Evolutionary conservation across 2,113 vertebrate species (phyloP).

Genomic region (Sitta europaea): DNA sequence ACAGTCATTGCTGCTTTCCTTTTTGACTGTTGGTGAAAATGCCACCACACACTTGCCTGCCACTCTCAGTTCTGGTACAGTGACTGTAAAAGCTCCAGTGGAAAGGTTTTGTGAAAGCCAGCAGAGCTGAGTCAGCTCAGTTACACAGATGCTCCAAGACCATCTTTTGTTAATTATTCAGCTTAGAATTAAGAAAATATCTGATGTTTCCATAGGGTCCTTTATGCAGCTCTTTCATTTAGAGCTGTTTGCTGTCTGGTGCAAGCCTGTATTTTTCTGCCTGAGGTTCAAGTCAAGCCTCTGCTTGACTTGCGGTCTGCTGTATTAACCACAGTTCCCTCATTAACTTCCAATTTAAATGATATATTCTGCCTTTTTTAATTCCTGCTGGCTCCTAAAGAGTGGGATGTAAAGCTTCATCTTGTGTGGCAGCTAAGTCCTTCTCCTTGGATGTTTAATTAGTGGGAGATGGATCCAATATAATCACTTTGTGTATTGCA

Average conservation of each 20-base stretch:
- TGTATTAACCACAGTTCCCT: neutral
- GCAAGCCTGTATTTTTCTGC: neutral
- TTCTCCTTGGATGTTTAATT: neutral
- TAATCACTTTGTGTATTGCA: neutral
- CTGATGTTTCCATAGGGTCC: neutral
- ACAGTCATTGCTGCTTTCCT: neutral
- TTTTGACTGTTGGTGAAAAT: neutral
- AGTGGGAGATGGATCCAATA: neutral
- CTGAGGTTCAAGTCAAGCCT: neutral
- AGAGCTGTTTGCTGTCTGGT: neutral
- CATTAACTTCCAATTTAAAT: neutral
- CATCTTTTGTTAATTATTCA: neutral
- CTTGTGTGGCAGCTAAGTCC: neutral
- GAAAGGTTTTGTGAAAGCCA: neutral
- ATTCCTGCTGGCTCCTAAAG: neutral
- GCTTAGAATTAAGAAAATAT: neutral
- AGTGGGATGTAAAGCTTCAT: neutral
- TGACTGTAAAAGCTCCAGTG: neutral
- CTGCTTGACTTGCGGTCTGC: neutral
- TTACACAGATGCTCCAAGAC: neutral
- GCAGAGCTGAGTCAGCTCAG: neutral
- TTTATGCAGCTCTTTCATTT: neutral
- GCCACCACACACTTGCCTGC: neutral
- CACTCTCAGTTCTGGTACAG: neutral
- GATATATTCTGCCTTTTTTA: neutral